Conservation (phyloP, 2,113 vertebrate genomes). For the Macheiramphus alcinus region DNA sequence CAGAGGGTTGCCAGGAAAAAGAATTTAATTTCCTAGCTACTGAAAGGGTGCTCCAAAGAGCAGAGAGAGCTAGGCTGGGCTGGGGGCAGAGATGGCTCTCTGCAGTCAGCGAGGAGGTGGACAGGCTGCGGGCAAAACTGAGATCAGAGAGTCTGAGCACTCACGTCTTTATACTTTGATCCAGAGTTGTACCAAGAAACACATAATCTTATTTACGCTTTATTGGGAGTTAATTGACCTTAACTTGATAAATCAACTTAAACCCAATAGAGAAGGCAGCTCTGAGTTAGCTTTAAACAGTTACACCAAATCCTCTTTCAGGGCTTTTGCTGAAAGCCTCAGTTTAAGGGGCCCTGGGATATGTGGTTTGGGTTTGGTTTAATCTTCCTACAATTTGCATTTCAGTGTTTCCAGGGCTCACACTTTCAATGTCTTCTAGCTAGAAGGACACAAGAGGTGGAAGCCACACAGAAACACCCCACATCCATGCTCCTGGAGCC, state of each 20-base stretch:
- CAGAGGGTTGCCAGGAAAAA: neutral
- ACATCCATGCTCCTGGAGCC: neutral
- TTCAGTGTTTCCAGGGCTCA: neutral
- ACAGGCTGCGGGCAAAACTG: neutral
- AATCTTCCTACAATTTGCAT: neutral
- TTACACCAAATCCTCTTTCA: neutral
- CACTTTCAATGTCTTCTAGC: fast-evolving
- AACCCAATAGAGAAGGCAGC: neutral
- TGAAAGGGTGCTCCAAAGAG: neutral
- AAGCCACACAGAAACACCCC: neutral
- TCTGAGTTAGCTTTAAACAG: neutral
- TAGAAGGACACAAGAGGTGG: neutral
- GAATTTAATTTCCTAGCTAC: neutral
- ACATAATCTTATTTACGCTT: neutral
- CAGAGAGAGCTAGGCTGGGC: neutral
- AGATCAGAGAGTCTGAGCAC: fast-evolving
- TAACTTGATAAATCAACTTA: neutral
- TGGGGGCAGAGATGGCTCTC: neutral
- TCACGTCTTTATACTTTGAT: fast-evolving
- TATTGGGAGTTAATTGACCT: neutral
- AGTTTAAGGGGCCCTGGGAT: neutral
- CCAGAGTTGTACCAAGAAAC: neutral
- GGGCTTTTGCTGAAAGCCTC: neutral
- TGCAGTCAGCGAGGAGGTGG: fast-evolving
- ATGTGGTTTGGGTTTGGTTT: neutral